phyloP scores from a whole-genome alignment of 1,140 invertebrate genomes.

The Hyles vespertilio region DNA sequence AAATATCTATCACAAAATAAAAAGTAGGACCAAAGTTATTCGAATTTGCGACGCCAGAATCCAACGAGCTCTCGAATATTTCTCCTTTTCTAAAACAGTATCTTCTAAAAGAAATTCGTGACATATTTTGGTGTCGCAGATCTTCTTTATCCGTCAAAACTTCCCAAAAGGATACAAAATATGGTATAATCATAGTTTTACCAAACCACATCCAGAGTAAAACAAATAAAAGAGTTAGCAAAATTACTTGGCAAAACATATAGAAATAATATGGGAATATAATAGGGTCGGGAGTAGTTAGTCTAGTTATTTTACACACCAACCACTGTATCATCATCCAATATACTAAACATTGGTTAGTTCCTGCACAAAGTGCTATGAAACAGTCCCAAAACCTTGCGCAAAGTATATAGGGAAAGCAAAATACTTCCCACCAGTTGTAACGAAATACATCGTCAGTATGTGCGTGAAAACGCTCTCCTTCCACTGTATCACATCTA shows the following conservation, averaged over 20 bases:
- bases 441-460: conserved; percentile 46
- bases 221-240: conserved; percentile 40
- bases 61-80: conserved; percentile 45
- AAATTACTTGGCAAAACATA: conserved; percentile 57
- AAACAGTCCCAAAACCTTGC: conserved; percentile 52
- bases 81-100: conserved; percentile 65
- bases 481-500: conserved; percentile 40
- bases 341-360: conserved; percentile 58
- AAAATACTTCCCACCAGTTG: conserved; percentile 64
- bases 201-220: conserved; percentile 50
- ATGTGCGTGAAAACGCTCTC: conserved; percentile 42
- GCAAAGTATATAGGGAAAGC: conserved; percentile 62
- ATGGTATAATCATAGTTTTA: conserved; percentile 42
- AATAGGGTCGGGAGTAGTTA: conserved; percentile 51
- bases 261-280: conserved; percentile 65
- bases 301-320: conserved; percentile 49
- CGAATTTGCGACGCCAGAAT: conserved; percentile 17
- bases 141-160: conserved; percentile 22
- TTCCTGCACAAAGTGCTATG: conserved; percentile 47
- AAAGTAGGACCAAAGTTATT: conserved; percentile 4
- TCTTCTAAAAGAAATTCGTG: conserved; percentile 41
- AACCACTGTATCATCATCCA: conserved; percentile 64
- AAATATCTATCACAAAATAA: conserved; percentile 20
- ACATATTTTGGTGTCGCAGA: conserved; percentile 13
- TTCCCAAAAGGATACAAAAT: conserved; percentile 37